Evolutionary conservation across 2,888 invertebrate species (phyloP).

Genomic region (Malachius bipustulatus): DNA sequence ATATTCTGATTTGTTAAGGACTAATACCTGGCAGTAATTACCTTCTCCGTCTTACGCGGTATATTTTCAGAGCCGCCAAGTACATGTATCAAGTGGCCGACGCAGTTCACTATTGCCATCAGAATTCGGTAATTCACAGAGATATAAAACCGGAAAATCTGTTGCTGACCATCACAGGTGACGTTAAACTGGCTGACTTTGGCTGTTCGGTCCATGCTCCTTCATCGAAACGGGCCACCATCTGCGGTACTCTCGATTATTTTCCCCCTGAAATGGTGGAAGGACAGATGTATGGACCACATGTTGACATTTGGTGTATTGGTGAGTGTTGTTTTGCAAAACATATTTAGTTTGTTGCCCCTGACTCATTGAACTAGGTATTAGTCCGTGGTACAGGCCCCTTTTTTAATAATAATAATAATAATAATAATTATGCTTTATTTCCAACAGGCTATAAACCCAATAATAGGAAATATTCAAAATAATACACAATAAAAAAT

Average conservation of each 20-base stretch:
- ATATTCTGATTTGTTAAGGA: too few relatives aligned
- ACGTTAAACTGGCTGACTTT: constrained; percentile 84
- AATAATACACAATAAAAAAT: too few relatives aligned
- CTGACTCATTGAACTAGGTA: too few relatives aligned
- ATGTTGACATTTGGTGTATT: constrained; percentile 89
- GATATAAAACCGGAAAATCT: constrained; percentile 92
- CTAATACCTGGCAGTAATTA: too few relatives aligned
- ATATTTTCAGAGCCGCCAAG: constrained; percentile 53
- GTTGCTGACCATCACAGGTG: constrained; percentile 59
- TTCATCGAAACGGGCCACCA: constrained; percentile 66
- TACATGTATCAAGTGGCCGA: constrained; percentile 84
- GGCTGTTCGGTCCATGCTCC: constrained; percentile 94
- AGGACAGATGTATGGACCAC: constrained; percentile 65
- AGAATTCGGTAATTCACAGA: constrained; percentile 77
- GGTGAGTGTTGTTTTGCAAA: too few relatives aligned
- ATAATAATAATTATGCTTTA: too few relatives aligned
- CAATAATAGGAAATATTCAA: too few relatives aligned
- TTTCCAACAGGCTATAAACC: too few relatives aligned
- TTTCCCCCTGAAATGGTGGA: constrained; percentile 95
- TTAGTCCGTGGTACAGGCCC: too few relatives aligned
- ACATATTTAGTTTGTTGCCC: too few relatives aligned
- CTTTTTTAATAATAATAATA: too few relatives aligned
- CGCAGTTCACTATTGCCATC: constrained; percentile 79
- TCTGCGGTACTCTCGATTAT: constrained; percentile 94
- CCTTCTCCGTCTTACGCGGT: too few relatives aligned